Evolutionary conservation across 1,140 invertebrate genomes (phyloP), one percentile per base, ranked within the genome.

Genomic region (Drosophila orosa): DNA sequence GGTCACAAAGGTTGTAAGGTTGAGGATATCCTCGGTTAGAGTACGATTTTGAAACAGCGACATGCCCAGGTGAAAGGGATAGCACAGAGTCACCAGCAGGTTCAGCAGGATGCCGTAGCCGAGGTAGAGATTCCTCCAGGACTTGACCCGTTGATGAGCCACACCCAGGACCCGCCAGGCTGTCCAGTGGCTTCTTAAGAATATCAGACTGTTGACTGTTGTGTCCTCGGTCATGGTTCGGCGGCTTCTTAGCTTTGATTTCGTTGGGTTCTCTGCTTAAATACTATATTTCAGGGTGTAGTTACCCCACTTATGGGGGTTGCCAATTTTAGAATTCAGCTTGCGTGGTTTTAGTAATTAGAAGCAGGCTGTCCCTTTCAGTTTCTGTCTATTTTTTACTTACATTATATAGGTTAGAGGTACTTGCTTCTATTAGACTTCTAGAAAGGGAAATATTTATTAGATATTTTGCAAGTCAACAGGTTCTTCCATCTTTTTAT

Each of bases 31-130:
- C 12, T 83, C 77, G 3, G 71, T 67, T 19, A 83, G 25, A 0
- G 40, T 81, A 3, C 24, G 44, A 12, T 76, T 90, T 0, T 39
- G 54, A 22, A 90, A 79, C 0, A 90, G 29, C 1, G 52, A 33
- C 59, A 87, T 19, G 5, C 61, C 66, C 42, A 90, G 31, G 33
- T 90, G 89, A 1, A 87, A 3, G 2, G 89, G 89, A 78, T 79
- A 84, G 17, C 54, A 59, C n/a, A 85, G 6, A 5, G 83, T 90
- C 7, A 87, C 45, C 1, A 82, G 2, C 3, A 90, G 5, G 24
- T 90, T 71, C 8, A 75, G 5, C 35, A 87, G 0, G 0, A 86
- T 17, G 5, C 58, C 57, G 15, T 61, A 76, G 17, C 8, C 9
- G 3, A 78, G 8, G 27, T 67, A 74, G 0, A 72, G 33, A 24